A percentile compares a stretch with the other conserved stretches of the same genome.
phyloP scores from a whole-genome alignment of 2,113 vertebrate species.

The Scophthalmus maximus region DNA sequence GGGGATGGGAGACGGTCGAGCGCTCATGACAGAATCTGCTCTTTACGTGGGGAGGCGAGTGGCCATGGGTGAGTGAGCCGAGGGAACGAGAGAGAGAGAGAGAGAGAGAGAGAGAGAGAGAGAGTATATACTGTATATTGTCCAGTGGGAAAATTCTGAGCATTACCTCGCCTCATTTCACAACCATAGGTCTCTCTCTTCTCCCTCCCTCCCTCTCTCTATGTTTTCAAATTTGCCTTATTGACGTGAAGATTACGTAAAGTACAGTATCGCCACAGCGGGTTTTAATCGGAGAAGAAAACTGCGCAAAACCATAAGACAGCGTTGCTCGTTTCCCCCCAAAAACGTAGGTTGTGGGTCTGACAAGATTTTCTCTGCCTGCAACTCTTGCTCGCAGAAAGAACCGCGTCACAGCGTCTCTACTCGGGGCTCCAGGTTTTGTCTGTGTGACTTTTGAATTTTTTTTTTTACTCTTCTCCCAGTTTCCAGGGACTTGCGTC shows the following conservation, averaged over 20 bases:
- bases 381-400: too few relatives aligned
- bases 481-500: too few relatives aligned
- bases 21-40: constrained; percentile 74
- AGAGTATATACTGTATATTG: constrained; percentile 45
- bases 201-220: not conserved
- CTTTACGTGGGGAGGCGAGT: constrained; percentile 67
- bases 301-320: too few relatives aligned
- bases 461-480: too few relatives aligned
- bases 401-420: too few relatives aligned
- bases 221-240: constrained; percentile 15
- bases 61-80: constrained; percentile 63
- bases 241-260: not conserved
- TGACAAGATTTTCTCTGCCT: too few relatives aligned
- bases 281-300: not conserved
- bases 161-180: constrained; percentile 54
- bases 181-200: constrained; percentile 44
- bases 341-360: too few relatives aligned
- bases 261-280: not conserved
- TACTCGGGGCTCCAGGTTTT: too few relatives aligned
- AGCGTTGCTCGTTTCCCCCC: too few relatives aligned
- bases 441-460: too few relatives aligned
- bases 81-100: constrained; percentile 38
- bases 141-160: constrained; percentile 54
- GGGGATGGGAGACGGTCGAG: constrained; percentile 70
- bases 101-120: constrained; percentile 6